phyloP scores from a whole-genome alignment of 2,113 vertebrate species.

The Hepsetus odoe region DNA sequence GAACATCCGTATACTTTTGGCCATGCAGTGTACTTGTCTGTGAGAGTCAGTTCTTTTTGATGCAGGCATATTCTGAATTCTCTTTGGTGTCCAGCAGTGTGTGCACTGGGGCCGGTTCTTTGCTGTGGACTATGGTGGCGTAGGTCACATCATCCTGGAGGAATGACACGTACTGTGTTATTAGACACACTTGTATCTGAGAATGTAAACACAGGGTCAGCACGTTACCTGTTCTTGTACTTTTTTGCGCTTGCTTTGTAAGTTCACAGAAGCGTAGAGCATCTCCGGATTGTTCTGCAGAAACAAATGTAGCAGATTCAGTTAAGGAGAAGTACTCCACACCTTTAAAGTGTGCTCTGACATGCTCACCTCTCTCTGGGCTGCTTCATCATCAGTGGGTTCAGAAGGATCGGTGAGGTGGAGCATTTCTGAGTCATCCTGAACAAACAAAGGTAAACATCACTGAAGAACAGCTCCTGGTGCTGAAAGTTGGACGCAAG shows the following conservation, averaged over 20 bases:
- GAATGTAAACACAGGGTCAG: neutral
- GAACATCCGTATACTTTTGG: too few relatives aligned
- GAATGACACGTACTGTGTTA: neutral
- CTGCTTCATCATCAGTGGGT: neutral
- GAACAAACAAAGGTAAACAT: neutral
- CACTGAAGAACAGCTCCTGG: neutral
- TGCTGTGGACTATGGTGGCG: constrained; percentile 2
- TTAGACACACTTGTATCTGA: neutral
- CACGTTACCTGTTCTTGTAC: neutral
- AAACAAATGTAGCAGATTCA: neutral
- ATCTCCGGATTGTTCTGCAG: neutral
- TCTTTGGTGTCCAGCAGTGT: neutral
- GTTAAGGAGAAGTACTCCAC: neutral
- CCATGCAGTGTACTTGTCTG: neutral
- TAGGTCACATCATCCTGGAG: constrained; percentile 29
- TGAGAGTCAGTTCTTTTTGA: constrained; percentile 1
- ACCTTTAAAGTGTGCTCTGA: neutral
- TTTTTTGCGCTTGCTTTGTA: neutral
- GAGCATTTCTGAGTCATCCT: neutral
- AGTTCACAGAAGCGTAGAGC: neutral
- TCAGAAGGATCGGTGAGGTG: neutral
- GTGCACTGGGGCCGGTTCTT: neutral
- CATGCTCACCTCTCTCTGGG: neutral
- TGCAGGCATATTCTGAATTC: neutral
- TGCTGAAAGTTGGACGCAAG: neutral